These are phyloP conservation scores for Patella vulgata DNA, from an alignment of 1,140 invertebrate species.

Conservation along the genomic window DNA sequence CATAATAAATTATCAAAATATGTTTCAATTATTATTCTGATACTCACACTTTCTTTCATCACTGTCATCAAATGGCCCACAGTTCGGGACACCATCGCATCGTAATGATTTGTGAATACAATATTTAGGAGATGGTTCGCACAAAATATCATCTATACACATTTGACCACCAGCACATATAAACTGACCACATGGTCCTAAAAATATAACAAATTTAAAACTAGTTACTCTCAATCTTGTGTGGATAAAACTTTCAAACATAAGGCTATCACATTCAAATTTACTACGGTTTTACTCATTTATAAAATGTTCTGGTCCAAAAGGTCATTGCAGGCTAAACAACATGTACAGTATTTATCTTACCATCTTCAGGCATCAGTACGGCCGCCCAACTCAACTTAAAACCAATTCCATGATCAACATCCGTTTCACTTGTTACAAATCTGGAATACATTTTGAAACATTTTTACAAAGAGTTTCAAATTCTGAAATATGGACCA, in stretches of 20 bases:
- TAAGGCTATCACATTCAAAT: too few species aligned
- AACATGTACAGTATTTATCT: too few species aligned
- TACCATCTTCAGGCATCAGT: slow-evolving; percentile 1
- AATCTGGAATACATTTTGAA: slow-evolving; percentile 5
- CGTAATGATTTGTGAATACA: slow-evolving; percentile 45
- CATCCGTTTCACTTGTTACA: slow-evolving; percentile 7
- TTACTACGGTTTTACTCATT: not conserved
- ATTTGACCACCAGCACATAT: slow-evolving; percentile 38
- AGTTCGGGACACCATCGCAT: slow-evolving; percentile 51
- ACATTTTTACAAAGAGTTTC: too few species aligned
- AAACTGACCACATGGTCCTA: slow-evolving; percentile 33
- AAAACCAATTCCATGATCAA: slow-evolving; percentile 5
- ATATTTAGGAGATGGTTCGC: slow-evolving; percentile 33
- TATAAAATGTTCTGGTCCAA: too few species aligned
- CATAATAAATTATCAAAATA: too few species aligned
- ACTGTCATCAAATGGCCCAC: slow-evolving; percentile 48
- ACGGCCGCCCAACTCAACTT: slow-evolving; percentile 16
- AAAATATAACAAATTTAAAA: not conserved
- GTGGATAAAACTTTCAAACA: not conserved
- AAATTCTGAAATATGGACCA: too few species aligned
- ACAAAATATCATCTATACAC: slow-evolving; percentile 33
- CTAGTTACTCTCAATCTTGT: not conserved
- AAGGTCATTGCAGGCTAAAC: too few species aligned
- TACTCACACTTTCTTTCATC: slow-evolving; percentile 49
- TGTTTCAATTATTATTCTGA: too few species aligned